These are phyloP conservation scores for Cephus pygmeus DNA, from an alignment of 2,888 invertebrate genomes.

Conservation along the genomic window DNA sequence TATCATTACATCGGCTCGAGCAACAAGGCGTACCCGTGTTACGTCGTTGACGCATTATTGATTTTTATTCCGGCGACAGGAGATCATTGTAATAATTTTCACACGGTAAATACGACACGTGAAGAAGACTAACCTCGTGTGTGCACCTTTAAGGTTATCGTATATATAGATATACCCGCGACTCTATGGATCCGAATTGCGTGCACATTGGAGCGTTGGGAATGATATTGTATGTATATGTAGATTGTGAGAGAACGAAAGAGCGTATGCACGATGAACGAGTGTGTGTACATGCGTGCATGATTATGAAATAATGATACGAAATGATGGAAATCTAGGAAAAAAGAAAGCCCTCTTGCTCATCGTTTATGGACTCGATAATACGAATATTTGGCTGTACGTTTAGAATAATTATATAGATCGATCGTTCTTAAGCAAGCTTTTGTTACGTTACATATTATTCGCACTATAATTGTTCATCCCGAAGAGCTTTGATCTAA, in stretches of 20 bases:
- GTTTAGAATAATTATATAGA: slow-evolving; percentile 11
- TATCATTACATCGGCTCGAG: not conserved
- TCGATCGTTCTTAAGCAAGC: not conserved
- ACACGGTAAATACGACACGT: slow-evolving; percentile 1
- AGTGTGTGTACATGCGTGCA: not conserved
- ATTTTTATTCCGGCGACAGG: slow-evolving; percentile 2
- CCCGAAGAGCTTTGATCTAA: not conserved
- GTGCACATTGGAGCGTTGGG: slow-evolving; percentile 10
- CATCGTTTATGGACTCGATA: slow-evolving; percentile 15
- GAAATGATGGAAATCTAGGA: not conserved
- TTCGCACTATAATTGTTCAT: not conserved
- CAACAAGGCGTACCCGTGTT: not conserved
- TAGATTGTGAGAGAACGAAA: not conserved
- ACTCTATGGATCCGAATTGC: slow-evolving; percentile 4
- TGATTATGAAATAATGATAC: not conserved
- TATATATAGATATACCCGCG: not conserved
- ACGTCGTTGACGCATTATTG: not conserved
- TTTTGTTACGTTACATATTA: not conserved
- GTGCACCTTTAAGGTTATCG: slow-evolving; percentile 5
- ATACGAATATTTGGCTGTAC: slow-evolving; percentile 16
- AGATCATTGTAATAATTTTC: slow-evolving; percentile 16
- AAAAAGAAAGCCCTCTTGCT: slow-evolving; percentile 11
- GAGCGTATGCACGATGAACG: not conserved
- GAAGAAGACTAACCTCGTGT: not conserved
- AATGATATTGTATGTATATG: slow-evolving; percentile 8